Evolutionary conservation across 2,888 invertebrate genomes (phyloP), one percentile per base, ranked within the genome.

Genomic region (Lysandra coridon): DNA sequence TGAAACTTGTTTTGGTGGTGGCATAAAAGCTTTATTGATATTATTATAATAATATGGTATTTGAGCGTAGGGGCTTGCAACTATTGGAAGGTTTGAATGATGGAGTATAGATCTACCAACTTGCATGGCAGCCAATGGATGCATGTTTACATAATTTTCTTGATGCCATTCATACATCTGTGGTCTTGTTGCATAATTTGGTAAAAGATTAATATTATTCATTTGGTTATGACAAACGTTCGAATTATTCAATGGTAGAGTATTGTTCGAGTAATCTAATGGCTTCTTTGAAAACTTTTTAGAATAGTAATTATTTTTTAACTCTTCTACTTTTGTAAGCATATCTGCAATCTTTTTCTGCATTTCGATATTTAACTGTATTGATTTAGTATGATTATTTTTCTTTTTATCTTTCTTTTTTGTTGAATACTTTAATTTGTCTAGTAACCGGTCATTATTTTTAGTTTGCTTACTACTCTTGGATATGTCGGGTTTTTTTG

Each of bases 341-440:
- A 69, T 69, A 14, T 69, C 69, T 37, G 14, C 37, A 33, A 69
- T 69, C 69, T 69, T 69, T 5, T 69, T 69, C 33, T 69, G 69
- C 69, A 69, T 69, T 69, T 69, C 69, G 4, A 69, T 69, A 37
- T 69, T 69, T 14, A 69, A 37, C 33, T 69, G 69, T 14, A 37
- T 37, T 37, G 69, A 33, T 23, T 69, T 33, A 33, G 33, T 69
- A 69, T 17, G 69, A 5, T 69, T 69, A 69, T 69, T 69, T 69
- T 14, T 69, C 7, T 69, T 69, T 14, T 69, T 69, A 30, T 4
- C 12, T 30, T 30, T 69, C 10, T 69, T 69, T 69, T 69, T 69
- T 17, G 37, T 33, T 69, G 33, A 33, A 69, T 37, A 14, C 14
- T 23, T 69, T 33, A 17, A 69, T 37, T 69, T 69, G 14, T 69